A percentile compares a stretch with the other conserved stretches of the same genome.
Conservation (phyloP, 1,140 invertebrate species). For the Sycobia sp. region DNA sequence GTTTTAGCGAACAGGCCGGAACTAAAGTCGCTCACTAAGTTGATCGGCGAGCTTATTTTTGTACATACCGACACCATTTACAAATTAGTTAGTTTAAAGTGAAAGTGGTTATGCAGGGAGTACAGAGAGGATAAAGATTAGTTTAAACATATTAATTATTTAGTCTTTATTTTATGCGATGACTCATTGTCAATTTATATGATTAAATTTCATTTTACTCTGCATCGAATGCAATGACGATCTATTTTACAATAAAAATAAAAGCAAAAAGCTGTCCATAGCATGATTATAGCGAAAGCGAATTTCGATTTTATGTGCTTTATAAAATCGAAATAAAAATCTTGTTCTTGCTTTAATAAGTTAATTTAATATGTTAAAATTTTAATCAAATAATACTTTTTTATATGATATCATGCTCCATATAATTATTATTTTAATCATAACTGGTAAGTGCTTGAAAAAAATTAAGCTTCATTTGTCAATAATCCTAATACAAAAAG, state of each 20-base stretch:
- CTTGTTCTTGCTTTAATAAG: background rate
- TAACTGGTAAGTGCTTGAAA: constrained; percentile 4
- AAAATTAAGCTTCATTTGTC: constrained; percentile 9
- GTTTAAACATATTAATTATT: background rate
- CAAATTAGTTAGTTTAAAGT: constrained; percentile 53
- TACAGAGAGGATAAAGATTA: constrained; percentile 10
- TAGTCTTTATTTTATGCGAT: background rate
- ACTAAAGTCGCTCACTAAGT: constrained; percentile 85
- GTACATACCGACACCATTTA: constrained; percentile 49
- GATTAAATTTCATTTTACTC: background rate
- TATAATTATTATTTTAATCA: background rate
- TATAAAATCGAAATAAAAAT: constrained; percentile 1
- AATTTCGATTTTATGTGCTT: constrained; percentile 7
- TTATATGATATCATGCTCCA: constrained; percentile 1
- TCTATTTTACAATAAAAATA: background rate
- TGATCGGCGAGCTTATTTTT: constrained; percentile 78
- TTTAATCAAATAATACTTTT: background rate
- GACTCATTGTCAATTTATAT: no score
- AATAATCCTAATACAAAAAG: constrained; percentile 4
- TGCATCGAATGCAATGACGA: constrained; percentile 8
- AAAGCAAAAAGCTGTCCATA: constrained; percentile 17
- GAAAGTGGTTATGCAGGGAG: constrained; percentile 32
- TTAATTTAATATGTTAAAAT: background rate
- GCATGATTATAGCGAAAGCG: constrained; percentile 15
- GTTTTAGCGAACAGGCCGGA: constrained; percentile 86